Evolutionary conservation across 1,140 invertebrate species (phyloP).

Genomic region (Spodoptera frugiperda): DNA sequence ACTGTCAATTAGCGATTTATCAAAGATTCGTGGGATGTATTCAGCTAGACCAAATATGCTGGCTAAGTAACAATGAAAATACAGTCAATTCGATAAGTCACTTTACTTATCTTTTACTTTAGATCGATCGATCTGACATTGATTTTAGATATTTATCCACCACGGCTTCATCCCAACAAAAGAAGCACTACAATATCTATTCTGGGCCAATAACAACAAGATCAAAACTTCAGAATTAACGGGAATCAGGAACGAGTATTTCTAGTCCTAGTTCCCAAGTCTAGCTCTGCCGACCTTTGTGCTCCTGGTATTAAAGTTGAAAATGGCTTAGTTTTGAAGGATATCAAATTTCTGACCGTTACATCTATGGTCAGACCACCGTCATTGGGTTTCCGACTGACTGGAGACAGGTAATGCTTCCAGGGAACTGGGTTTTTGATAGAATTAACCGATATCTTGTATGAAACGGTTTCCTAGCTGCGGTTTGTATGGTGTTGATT

Average conservation of each 20-base stretch:
- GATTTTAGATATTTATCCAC: not conserved
- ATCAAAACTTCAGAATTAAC: slow-evolving; percentile 45
- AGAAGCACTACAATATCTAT: slow-evolving; percentile 1
- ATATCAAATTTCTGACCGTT: slow-evolving; percentile 58
- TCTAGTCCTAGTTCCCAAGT: slow-evolving; percentile 42
- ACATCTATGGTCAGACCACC: slow-evolving; percentile 53
- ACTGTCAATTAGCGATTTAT: no score
- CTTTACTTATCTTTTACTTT: no score
- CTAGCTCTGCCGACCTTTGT: not conserved
- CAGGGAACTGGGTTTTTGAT: slow-evolving; percentile 30
- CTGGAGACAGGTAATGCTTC: slow-evolving; percentile 48
- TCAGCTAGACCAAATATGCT: not conserved
- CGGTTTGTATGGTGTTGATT: slow-evolving; percentile 16
- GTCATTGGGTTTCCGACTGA: slow-evolving; percentile 53
- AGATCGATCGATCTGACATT: no score
- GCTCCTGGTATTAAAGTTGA: slow-evolving; percentile 46
- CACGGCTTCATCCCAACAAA: slow-evolving; percentile 33
- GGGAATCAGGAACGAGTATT: slow-evolving; percentile 47
- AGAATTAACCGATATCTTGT: slow-evolving; percentile 28
- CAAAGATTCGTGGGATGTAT: slow-evolving; percentile 1
- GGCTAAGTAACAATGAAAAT: no score
- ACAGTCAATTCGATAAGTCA: no score
- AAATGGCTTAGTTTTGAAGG: slow-evolving; percentile 41
- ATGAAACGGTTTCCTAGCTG: slow-evolving; percentile 23
- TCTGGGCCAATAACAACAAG: slow-evolving; percentile 12